Evolutionary conservation across 92 coral and sea anemone species (phyloP).

Genomic region (Porites lobata): DNA sequence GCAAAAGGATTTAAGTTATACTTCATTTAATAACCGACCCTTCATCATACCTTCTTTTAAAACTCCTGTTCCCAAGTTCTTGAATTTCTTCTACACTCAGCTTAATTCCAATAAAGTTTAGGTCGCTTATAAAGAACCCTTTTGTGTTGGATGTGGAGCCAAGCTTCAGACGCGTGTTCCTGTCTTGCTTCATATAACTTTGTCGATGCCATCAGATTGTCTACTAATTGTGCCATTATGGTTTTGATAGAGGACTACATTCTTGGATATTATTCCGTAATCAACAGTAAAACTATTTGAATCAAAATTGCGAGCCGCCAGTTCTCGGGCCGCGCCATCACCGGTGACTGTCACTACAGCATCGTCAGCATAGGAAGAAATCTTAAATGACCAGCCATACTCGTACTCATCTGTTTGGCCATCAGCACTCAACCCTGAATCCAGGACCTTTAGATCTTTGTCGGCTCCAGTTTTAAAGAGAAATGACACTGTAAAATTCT

Average conservation of each 20-base stretch:
- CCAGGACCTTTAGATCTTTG: too few relatives aligned
- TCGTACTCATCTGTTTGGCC: too few relatives aligned
- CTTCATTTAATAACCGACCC: too few relatives aligned
- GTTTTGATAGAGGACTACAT: background rate
- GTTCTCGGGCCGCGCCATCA: too few relatives aligned
- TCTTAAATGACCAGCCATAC: too few relatives aligned
- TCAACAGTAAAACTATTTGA: background rate
- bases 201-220: background rate
- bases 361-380: too few relatives aligned
- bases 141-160: background rate
- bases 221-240: too few relatives aligned
- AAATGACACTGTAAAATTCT: too few relatives aligned
- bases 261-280: background rate
- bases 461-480: too few relatives aligned
- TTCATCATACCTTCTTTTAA: background rate
- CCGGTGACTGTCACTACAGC: too few relatives aligned
- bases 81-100: background rate
- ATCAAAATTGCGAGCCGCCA: background rate
- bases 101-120: background rate
- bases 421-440: too few relatives aligned
- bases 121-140: background rate
- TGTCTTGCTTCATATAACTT: background rate
- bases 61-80: slow-evolving; percentile 6
- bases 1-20: too few relatives aligned
- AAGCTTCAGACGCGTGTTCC: slow-evolving; percentile 10